phyloP scores from a whole-genome alignment of 2,113 vertebrate genomes.

The Limnothrissa miodon region DNA sequence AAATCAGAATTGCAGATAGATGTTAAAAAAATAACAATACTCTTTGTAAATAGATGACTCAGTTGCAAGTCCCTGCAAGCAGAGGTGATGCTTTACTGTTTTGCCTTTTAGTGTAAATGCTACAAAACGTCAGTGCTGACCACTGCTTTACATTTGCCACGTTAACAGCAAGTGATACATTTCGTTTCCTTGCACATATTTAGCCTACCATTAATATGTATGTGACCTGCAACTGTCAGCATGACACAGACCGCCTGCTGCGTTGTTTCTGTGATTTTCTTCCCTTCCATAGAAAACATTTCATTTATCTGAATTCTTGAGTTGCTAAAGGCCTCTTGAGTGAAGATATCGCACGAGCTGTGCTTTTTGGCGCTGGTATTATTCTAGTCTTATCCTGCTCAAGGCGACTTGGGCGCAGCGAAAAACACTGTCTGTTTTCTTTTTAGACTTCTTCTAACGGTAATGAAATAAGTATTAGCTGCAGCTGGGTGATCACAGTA shows the following conservation, averaged over 20 bases:
- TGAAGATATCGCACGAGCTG: background rate
- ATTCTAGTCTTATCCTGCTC: background rate
- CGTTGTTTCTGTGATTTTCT: background rate
- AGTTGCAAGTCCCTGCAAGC: background rate
- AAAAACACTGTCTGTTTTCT: slow-evolving; percentile 1
- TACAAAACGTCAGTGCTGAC: background rate
- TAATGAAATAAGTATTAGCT: slow-evolving; percentile 69
- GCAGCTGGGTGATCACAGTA: slow-evolving; percentile 68
- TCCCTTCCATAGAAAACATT: background rate
- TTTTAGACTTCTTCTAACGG: slow-evolving; percentile 27
- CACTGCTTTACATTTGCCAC: slow-evolving; percentile 4
- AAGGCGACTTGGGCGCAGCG: background rate
- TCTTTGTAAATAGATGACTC: background rate
- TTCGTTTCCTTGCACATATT: background rate
- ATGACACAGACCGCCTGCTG: background rate
- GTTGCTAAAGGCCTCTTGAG: background rate
- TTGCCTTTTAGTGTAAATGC: background rate
- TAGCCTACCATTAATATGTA: background rate
- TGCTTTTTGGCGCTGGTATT: background rate
- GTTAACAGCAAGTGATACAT: slow-evolving; percentile 10
- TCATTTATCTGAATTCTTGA: background rate
- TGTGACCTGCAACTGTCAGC: background rate
- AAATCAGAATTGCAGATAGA: slow-evolving; percentile 45
- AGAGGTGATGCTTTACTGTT: background rate
- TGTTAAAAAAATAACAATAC: slow-evolving; percentile 12